These are phyloP conservation scores for Lanistes nyassanus DNA, from an alignment of 1,140 invertebrate species.

Conservation along the genomic window DNA sequence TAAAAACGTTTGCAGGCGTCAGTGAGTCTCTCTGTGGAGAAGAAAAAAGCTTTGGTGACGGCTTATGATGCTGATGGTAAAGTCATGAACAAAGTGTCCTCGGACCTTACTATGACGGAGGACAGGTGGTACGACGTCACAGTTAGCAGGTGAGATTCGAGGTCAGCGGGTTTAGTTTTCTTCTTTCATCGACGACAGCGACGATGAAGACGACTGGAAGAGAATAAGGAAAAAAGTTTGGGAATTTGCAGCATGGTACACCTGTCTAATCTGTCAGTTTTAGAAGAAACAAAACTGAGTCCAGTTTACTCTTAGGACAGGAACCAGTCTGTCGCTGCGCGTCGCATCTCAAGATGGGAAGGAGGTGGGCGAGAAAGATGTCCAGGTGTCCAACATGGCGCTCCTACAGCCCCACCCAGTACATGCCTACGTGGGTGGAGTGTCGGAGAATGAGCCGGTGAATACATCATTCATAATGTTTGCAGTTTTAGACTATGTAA, in stretches of 20 bases:
- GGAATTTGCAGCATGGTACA: too few species aligned
- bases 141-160: slow-evolving; percentile 4
- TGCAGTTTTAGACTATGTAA: too few species aligned
- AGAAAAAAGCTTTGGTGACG: background rate
- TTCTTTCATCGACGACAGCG: background rate
- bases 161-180: background rate
- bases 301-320: background rate
- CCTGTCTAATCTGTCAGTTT: too few species aligned
- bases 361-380: slow-evolving; percentile 1
- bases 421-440: slow-evolving; percentile 16
- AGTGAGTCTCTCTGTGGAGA: background rate
- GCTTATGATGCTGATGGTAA: background rate
- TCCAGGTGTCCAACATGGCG: background rate
- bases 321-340: background rate
- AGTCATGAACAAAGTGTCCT: slow-evolving; percentile 5
- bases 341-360: slow-evolving; percentile 12
- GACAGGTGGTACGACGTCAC: slow-evolving; percentile 15
- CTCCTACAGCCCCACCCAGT: slow-evolving; percentile 5
- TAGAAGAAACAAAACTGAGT: too few species aligned
- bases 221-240: too few species aligned
- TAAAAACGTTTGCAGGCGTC: background rate
- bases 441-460: slow-evolving; percentile 9
- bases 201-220: background rate
- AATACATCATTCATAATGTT: too few species aligned
- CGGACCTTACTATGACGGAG: slow-evolving; percentile 11